Base-by-base conservation (phyloP, 2,113 vertebrate species). In the Danionella cerebrum region DNA sequence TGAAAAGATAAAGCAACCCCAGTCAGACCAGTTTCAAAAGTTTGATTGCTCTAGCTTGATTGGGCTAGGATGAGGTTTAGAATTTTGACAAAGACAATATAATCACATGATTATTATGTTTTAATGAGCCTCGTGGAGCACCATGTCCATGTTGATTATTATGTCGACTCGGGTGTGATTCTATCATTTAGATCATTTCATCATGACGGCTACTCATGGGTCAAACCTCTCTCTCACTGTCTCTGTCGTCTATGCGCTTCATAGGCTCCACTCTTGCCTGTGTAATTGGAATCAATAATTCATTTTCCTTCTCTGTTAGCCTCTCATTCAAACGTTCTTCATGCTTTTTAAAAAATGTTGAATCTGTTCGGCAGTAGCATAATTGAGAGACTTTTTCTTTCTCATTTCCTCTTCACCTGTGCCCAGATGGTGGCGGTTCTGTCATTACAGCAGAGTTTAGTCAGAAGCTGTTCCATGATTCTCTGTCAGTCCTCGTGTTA, bases 241-340 rank as follows among this genome's bases (percentile, higher is more conserved):
- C 33, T 13, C 38, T n/a, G 22, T 9, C 11, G 44, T 42, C 25
- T 50, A 39, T n/a, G n/a, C n/a, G 42, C 36, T 52, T 45, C 39
- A 59, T 38, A 58, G 66, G 68, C 16, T 72, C 50, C 76, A 67
- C 79, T 67, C 41, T 71, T 63, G 75, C 69, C 59, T 82, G 79
- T 81, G 83, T 84, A 86, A 87, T 85, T 87, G 83, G 69, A 87
- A 88, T 87, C 85, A 67, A 88, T 88, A 86, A 85, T 88, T 86
- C 77, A 82, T 85, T 86, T 86, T 83, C 85, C 79, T 80, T 78
- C 85, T 85, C 80, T 78, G 80, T 81, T 78, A 79, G 74, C 64
- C 79, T 85, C 85, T 81, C 79, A 79, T 85, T 84, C 79, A 84
- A 85, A 84, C 54, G 63, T 79, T 51, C 74, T 70, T 41, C 65